phyloP scores from a whole-genome alignment of 2,113 vertebrate species.

The Tiliqua scincoides region DNA sequence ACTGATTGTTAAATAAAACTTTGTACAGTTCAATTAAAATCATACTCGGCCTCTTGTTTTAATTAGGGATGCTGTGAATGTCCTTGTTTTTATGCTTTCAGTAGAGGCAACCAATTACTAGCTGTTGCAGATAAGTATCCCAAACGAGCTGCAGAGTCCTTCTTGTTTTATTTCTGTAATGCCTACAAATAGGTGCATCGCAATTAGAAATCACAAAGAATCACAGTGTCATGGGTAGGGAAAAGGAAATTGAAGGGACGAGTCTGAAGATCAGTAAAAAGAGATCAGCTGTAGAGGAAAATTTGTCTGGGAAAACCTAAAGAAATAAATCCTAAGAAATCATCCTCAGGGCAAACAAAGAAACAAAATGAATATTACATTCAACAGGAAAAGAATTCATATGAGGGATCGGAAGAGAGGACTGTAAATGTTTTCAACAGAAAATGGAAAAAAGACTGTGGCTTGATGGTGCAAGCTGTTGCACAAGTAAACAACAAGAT shows the following conservation, averaged over 20 bases:
- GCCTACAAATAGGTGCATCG: background rate
- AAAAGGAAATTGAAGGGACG: background rate
- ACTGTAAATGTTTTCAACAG: no score
- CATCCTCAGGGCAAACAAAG: no score
- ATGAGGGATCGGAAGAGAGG: background rate
- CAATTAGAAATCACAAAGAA: background rate
- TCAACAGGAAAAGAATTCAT: background rate
- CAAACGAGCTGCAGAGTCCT: no score
- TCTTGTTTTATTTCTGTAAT: background rate
- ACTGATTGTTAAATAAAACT: background rate
- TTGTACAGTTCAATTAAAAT: background rate
- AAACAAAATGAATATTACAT: no score
- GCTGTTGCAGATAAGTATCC: background rate
- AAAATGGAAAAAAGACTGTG: background rate
- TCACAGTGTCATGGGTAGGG: background rate
- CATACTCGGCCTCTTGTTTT: background rate
- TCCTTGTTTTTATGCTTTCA: background rate
- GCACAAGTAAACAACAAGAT: background rate
- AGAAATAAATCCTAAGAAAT: background rate
- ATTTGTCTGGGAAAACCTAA: background rate
- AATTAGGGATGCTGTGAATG: background rate
- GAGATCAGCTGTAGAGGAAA: no score
- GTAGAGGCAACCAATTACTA: background rate
- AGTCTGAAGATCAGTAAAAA: background rate
- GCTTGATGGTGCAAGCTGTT: background rate